Base-by-base conservation (phyloP, 37 sponge, comb jelly and placozoan genomes). In the Spongia lamella region DNA sequence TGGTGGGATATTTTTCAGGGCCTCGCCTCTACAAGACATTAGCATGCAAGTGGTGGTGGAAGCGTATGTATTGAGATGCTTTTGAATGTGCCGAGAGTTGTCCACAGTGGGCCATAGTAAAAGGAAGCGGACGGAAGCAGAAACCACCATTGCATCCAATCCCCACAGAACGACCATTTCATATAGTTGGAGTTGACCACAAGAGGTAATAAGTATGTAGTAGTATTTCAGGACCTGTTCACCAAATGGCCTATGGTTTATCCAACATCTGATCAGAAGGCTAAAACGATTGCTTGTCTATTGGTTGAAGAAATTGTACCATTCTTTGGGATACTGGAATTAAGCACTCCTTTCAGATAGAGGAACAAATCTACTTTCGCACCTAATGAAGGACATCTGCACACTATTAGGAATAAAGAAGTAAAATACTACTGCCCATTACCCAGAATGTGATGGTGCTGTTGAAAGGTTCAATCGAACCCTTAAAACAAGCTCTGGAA, bases 161-260 rank as follows among this genome's bases (percentile, higher is more conserved):
- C 54, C 76, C 81, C 27, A 76, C 80, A 13, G 22, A 49, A 7
- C 58, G 54, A 15, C 76, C 76, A 19, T 86, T 86, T 52, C 81
- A 85, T 61, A 79, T 85, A 35, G 24, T 86, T 6, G 79, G 79
- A 34, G 85, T 84, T 2, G 79, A 83, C 77, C 19, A 31, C 50
- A 1, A 1, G 15, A 5, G 85, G 43, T 13, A 72, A 78, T 53
- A 1, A 49, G 22, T 55, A 84, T 61, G 85, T 70, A 15, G 11
- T 78, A 15, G 72, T 84, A 5, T 84, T 84, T 25, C 85, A 84
- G 59, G 85, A 84, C 39, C 78, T 84, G 26, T 39, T 84, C 7
- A 61, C 79, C 7, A 84, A 84, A 47, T 84, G 85, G 85, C 85
- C 85, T 20, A 29, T 83, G 7, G 56, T 78, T 9, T 84, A 64